Percentiles rank a stretch among this genome's conserved stretches.
phyloP scores from a whole-genome alignment of 2,797 vertebrate species.

The Megalops cyprinoides region DNA sequence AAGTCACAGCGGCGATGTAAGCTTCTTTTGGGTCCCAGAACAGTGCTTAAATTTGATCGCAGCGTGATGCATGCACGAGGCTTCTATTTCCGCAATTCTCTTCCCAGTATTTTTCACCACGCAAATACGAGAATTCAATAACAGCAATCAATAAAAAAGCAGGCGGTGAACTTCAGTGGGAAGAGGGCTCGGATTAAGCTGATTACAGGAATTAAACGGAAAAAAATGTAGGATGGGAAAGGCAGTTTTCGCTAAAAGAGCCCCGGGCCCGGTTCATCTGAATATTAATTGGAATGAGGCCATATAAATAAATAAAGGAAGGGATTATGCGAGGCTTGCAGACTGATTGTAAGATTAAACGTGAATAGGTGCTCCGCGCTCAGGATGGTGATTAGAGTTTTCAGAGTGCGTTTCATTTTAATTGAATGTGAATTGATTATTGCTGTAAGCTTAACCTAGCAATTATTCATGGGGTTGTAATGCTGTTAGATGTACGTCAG shows the following conservation, averaged over 20 bases:
- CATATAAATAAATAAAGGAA: neutral
- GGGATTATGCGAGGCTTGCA: neutral
- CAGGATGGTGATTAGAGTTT: neutral
- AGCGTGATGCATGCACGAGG: neutral
- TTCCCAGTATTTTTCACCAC: neutral
- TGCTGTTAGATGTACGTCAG: neutral
- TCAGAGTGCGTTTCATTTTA: neutral
- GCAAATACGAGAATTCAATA: neutral
- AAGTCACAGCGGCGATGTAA: neutral
- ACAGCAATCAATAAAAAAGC: neutral
- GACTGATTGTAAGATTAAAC: slow-evolving; percentile 20
- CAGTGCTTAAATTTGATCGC: neutral
- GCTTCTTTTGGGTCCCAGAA: neutral
- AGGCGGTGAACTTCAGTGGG: neutral
- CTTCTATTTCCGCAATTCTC: neutral
- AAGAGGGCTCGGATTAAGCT: neutral
- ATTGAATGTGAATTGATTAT: neutral
- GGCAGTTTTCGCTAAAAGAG: neutral
- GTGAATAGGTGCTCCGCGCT: neutral
- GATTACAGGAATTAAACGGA: slow-evolving; percentile 13
- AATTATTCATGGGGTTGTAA: neutral
- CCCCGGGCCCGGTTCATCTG: neutral
- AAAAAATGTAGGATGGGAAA: neutral
- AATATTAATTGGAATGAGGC: slow-evolving; percentile 10
- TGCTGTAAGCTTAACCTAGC: neutral